phyloP scores from a whole-genome alignment of 1,140 invertebrate genomes.

The Acyrthosiphon pisum region DNA sequence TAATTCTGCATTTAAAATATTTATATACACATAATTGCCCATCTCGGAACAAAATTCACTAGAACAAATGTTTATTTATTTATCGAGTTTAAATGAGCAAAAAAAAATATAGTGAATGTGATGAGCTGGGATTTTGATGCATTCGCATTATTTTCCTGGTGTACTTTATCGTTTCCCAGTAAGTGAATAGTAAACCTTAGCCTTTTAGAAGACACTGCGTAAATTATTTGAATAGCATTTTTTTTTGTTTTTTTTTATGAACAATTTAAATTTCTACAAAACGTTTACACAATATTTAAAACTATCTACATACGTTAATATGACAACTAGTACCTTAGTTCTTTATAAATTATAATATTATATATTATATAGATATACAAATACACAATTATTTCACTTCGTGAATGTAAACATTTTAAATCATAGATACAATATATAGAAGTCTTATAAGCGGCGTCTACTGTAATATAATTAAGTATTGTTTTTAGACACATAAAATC shows the following conservation, averaged over 20 bases:
- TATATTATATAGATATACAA: background rate
- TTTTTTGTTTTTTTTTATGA: no score
- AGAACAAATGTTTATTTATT: background rate
- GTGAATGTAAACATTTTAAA: background rate
- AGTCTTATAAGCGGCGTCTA: no score
- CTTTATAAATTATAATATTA: no score
- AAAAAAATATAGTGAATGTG: background rate
- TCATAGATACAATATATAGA: no score
- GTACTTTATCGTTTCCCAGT: background rate
- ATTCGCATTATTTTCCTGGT: background rate
- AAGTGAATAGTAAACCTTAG: background rate
- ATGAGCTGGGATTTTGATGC: background rate
- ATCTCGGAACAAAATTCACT: background rate
- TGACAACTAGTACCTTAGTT: no score
- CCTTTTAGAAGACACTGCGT: no score
- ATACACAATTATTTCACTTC: background rate
- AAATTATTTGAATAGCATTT: no score
- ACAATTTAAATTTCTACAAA: no score
- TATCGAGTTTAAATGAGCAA: background rate
- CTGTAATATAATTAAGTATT: no score
- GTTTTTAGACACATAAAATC: background rate
- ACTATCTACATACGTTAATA: no score
- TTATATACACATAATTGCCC: background rate
- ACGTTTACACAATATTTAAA: no score
- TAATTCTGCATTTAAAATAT: background rate